Evolutionary conservation across 2,113 vertebrate genomes (phyloP).

Genomic region (Papio anubis): DNA sequence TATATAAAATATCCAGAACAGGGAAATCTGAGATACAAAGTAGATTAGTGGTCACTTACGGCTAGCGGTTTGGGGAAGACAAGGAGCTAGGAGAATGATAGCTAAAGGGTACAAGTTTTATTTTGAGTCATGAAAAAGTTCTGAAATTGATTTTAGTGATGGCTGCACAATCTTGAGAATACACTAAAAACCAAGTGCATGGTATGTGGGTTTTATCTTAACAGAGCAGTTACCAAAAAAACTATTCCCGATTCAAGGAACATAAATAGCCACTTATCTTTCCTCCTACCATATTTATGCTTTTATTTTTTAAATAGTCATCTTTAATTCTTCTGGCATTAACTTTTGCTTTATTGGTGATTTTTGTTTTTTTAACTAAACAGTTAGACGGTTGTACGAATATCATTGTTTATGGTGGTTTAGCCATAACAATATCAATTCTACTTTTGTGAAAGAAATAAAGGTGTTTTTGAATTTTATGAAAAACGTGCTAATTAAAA

Average conservation of each 20-base stretch:
- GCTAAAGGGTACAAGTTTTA: background rate
- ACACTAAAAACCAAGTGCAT: background rate
- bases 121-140: background rate
- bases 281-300: background rate
- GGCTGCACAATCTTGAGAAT: background rate
- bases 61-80: rapidly evolving
- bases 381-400: background rate
- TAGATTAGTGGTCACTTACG: background rate
- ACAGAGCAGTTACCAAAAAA: background rate
- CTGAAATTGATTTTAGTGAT: background rate
- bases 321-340: background rate
- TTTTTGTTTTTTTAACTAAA: background rate
- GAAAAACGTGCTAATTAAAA: background rate
- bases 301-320: background rate
- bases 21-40: background rate
- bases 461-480: background rate
- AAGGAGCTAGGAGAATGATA: background rate
- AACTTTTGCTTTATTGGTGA: background rate
- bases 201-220: background rate
- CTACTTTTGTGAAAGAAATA: background rate
- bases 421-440: background rate
- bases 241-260: background rate
- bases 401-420: background rate
- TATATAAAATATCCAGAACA: background rate
- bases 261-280: background rate